Conservation (phyloP, 2,888 invertebrate species). For the Melinaea menophilus region DNA sequence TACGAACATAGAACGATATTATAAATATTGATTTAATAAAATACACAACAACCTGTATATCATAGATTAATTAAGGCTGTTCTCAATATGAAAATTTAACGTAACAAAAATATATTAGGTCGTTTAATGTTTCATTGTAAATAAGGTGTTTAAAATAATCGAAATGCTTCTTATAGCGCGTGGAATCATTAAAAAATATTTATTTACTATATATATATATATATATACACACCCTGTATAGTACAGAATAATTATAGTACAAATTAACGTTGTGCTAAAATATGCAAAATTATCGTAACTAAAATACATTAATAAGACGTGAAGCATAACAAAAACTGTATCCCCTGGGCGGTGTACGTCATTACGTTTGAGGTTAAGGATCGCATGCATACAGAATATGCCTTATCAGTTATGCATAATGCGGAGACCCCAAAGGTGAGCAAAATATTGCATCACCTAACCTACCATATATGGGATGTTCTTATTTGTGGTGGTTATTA, state of each 20-base stretch:
- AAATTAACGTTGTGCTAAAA: background rate
- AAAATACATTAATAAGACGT: slow-evolving; percentile 27
- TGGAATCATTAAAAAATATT: too few species aligned
- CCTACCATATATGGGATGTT: slow-evolving; percentile 39
- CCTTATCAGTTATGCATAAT: slow-evolving; percentile 79
- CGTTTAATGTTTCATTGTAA: too few species aligned
- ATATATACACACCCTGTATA: background rate
- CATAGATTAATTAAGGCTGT: background rate
- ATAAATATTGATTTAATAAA: too few species aligned
- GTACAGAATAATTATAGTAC: slow-evolving; percentile 3
- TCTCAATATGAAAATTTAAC: background rate
- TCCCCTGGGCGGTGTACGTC: slow-evolving; percentile 59
- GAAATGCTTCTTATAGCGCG: too few species aligned
- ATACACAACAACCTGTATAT: background rate
- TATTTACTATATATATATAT: too few species aligned
- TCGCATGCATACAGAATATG: slow-evolving; percentile 77
- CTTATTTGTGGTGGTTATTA: slow-evolving; percentile 7
- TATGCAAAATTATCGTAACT: slow-evolving; percentile 4
- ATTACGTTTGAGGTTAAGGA: slow-evolving; percentile 69
- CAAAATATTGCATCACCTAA: slow-evolving; percentile 70
- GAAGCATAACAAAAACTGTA: slow-evolving; percentile 43
- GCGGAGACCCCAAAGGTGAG: slow-evolving; percentile 75
- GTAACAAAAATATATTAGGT: slow-evolving; percentile 8
- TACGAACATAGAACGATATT: too few species aligned
- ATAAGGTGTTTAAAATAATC: too few species aligned